Base-by-base conservation (phyloP, 2,888 invertebrate species). In the Pristionchus arcanus region DNA sequence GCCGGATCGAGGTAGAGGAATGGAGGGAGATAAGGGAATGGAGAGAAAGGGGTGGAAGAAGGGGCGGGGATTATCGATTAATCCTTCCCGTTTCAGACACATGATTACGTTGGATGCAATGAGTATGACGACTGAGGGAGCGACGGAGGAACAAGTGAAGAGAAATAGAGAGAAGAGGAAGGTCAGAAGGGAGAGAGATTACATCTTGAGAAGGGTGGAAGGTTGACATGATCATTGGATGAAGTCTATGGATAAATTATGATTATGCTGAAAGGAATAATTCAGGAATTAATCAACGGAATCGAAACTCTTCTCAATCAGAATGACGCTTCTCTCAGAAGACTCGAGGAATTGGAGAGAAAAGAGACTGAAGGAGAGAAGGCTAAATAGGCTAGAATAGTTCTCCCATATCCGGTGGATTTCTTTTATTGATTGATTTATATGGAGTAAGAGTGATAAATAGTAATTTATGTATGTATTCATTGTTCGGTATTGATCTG, bases 71-170 rank as follows among this genome's bases (percentile, higher is more conserved):
- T 25, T n/a, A 59, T 31, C 85, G 42, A 37, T 71, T 34, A 34
- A 71, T 34, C 19, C 0, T 9, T 87, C 53, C 86, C 89, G 1
- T 86, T 93, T 63, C 90, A 88, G 93, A 84, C 94, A 95, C 90
- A 90, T 95, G 74, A 93, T 93, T 84, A 74, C 91, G n/a, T 91
- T 95, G 74, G 95, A 95, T 90, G 94, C 92, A 21, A 90, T 95
- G 87, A 37, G 91, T 13, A 93, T 94, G 71, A 92, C 90, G 83
- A 86, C 87, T 15, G 94, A 93, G 0, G 71, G 90, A 15, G 93
- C 94, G 19, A 85, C 93, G 3, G 92, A 92, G 31, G 91, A 84
- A 71, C 92, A 93, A 90, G 91, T 92, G 16, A 74, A 74, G 88
- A 88, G 88, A 37, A 88, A 88, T 59, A 15, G 88, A 55, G 88